A percentile compares a stretch with the other conserved stretches of the same genome.
phyloP scores from a whole-genome alignment of 2,797 vertebrate species.

The Perodicticus potto region DNA sequence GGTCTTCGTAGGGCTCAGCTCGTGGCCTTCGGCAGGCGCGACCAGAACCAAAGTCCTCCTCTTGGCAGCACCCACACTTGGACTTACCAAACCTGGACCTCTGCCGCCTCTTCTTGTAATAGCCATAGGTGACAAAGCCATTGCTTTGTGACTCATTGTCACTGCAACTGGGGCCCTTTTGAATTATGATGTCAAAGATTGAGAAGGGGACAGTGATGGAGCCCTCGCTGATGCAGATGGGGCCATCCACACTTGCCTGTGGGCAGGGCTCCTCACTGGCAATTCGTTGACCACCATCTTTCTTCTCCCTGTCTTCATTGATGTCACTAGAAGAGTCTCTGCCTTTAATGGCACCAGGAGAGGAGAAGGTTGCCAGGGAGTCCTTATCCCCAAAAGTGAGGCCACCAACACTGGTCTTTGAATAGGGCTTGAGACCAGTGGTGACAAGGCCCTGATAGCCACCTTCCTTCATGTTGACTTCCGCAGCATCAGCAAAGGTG shows the following conservation, averaged over 20 bases:
- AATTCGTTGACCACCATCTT: fast-evolving
- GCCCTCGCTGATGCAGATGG: background rate
- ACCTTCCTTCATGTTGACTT: background rate
- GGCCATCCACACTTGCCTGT: fast-evolving
- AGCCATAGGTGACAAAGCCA: background rate
- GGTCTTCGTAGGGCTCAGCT: background rate
- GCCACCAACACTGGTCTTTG: background rate
- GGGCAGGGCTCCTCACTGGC: fast-evolving
- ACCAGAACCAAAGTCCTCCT: background rate
- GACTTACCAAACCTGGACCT: background rate
- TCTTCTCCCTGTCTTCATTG: background rate
- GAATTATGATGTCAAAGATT: background rate
- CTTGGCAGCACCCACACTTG: fast-evolving
- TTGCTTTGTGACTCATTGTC: background rate
- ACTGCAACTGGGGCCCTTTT: fast-evolving
- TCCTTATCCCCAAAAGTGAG: background rate
- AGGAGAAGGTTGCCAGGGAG: background rate
- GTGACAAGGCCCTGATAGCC: background rate
- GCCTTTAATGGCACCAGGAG: background rate
- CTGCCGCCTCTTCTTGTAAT: background rate
- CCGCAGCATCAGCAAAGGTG: fast-evolving
- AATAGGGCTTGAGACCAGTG: fast-evolving
- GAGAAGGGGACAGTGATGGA: constrained; percentile 26
- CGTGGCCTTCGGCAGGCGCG: fast-evolving
- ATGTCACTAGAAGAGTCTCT: fast-evolving